Base-by-base conservation (phyloP, 2,888 invertebrate genomes). In the Agrotis exclamationis region DNA sequence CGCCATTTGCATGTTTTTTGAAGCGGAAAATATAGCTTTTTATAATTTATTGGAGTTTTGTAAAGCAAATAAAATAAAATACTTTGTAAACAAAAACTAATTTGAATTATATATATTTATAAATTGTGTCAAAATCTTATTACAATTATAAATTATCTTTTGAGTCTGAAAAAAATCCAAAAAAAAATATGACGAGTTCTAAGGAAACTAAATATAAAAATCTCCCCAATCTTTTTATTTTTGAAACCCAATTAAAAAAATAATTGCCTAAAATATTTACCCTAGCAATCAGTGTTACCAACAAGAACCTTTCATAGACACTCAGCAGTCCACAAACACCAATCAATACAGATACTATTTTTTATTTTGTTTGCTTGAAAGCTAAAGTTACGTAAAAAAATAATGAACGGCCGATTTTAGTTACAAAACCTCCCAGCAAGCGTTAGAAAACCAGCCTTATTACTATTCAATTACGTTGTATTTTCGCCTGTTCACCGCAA, bases 401-500 rank as follows among this genome's bases (percentile, higher is more conserved):
- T 79, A 77, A 85, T 73, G 71, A 76, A 74, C 72, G 74, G 58
- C 63, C 50, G 70, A 72, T 76, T 78, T 77, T 77, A 77, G 69
- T 80, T 68, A 70, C 62, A 70, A 74, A 74, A 65, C 59, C 62
- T 68, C 44, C 65, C 47, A 13, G 53, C 33, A 39, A 18, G 33
- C 57, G 63, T 74, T 65, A 54, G 51, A 84, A 82, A 76, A 64
- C 1, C 69, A 60, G 62, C 80, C 70, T 76, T 80, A 74, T 62
- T 14, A 13, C 56, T 50, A 76, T 84, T 72, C 47, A 14, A 53
- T 79, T 85, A 85, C 58, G 66, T 70, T 70, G 45, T 78, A 63
- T 82, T 78, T 82, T 84, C 53, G 75, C 74, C 48, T 66, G 76
- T 59, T 64, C 68, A 70, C 82, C 83, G 67, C 80, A 84, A 76